Conservation (phyloP, 1,140 invertebrate genomes). For the Odontomachus brunneus region DNA sequence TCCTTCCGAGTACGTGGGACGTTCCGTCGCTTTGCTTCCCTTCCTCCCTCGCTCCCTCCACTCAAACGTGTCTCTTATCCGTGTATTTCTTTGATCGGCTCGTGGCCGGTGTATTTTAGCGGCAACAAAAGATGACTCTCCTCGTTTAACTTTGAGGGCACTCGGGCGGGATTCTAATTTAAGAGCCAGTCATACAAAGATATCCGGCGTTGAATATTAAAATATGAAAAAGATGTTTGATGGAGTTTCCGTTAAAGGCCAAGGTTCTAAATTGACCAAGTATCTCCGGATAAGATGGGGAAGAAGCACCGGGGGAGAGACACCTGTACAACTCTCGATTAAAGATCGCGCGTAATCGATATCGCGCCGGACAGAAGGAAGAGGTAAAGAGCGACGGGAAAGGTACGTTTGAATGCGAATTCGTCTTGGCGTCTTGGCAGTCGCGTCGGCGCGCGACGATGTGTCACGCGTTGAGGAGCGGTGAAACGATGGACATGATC, state of each 20-base stretch:
- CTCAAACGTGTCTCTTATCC: neutral
- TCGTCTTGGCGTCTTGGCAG: constrained; percentile 50
- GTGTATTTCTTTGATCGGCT: constrained; percentile 15
- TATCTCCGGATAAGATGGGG: neutral
- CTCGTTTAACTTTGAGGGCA: constrained; percentile 11
- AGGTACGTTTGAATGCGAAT: neutral
- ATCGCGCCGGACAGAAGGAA: neutral
- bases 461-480: constrained; percentile 61
- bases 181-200: neutral
- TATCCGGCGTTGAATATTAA: constrained; percentile 1
- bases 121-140: neutral
- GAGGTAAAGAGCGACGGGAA: neutral
- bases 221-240: neutral
- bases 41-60: neutral
- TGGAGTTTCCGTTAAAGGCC: neutral
- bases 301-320: neutral
- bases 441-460: constrained; percentile 49
- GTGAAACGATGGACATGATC: constrained; percentile 74
- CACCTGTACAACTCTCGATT: neutral
- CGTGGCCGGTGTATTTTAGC: constrained; percentile 18
- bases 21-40: neutral
- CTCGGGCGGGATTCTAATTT: neutral
- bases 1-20: neutral
- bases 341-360: neutral
- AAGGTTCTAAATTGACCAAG: neutral